Evolutionary conservation across 2,113 vertebrate genomes (phyloP).

Genomic region (Macquaria ambigua): DNA sequence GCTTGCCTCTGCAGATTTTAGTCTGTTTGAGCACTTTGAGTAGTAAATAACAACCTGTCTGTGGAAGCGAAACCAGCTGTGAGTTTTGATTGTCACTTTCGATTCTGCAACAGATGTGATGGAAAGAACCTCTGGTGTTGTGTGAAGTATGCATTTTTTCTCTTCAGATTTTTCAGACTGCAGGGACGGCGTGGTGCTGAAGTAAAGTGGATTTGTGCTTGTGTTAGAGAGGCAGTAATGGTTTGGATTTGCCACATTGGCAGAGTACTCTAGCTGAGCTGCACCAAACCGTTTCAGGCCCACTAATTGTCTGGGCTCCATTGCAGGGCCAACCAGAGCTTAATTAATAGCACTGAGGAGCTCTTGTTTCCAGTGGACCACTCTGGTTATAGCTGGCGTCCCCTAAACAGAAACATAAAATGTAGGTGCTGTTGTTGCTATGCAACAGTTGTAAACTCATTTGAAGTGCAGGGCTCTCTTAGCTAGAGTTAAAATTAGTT

Average conservation of each 20-base stretch:
- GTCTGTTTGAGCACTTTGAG: conserved; percentile 14
- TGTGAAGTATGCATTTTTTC: not conserved
- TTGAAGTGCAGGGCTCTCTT: conserved; percentile 32
- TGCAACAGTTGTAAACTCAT: conserved; percentile 34
- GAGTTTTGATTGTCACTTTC: conserved; percentile 26
- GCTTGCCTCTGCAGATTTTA: conserved; percentile 24
- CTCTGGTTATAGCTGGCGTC: conserved; percentile 1
- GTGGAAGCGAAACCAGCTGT: conserved; percentile 29
- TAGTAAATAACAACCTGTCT: conserved; percentile 18
- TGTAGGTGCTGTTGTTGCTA: conserved; percentile 61
- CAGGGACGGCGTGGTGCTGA: not conserved
- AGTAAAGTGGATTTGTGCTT: not conserved
- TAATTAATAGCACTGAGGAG: conserved; percentile 33
- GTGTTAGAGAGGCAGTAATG: not conserved
- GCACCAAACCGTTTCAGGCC: conserved; percentile 12
- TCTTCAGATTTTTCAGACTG: not conserved
- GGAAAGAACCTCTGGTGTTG: conserved; percentile 8
- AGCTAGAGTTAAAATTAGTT: conserved; percentile 25
- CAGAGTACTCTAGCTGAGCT: not conserved
- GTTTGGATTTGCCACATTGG: not conserved
- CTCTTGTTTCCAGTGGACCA: conserved; percentile 36
- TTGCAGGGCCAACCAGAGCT: conserved; percentile 9
- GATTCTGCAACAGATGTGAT: conserved; percentile 11
- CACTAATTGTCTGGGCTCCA: conserved; percentile 34
- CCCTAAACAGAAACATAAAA: conserved; percentile 24